These are phyloP conservation scores for Troides oblongomaculatus DNA, from an alignment of 2,888 invertebrate species.

Conservation along the genomic window DNA sequence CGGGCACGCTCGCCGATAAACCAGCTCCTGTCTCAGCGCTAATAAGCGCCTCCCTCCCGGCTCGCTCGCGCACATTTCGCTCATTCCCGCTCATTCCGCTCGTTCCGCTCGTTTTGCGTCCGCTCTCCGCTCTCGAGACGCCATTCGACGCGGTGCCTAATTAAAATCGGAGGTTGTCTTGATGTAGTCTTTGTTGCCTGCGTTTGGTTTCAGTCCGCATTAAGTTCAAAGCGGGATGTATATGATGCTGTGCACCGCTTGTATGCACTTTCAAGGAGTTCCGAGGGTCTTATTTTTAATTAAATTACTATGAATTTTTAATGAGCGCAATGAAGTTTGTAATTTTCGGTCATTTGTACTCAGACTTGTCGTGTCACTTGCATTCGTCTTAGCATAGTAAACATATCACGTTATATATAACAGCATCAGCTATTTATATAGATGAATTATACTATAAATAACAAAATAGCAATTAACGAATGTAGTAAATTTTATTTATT, in stretches of 20 bases:
- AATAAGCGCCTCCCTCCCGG: constrained; percentile 51
- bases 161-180: constrained; percentile 54
- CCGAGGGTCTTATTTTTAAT: constrained; percentile 7
- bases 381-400: neutral
- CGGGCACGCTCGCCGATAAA: constrained; percentile 64
- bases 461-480: too few relatives aligned
- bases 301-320: constrained; percentile 3
- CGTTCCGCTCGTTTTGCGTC: constrained; percentile 46
- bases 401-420: too few relatives aligned
- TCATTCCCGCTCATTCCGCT: constrained; percentile 31
- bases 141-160: constrained; percentile 58
- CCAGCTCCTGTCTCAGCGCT: constrained; percentile 43
- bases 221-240: constrained; percentile 27
- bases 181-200: constrained; percentile 37
- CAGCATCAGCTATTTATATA: too few relatives aligned
- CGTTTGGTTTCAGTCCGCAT: constrained; percentile 19
- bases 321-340: constrained; percentile 1
- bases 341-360: neutral
- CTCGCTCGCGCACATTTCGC: constrained; percentile 36
- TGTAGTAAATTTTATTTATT: too few relatives aligned
- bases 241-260: constrained; percentile 12
- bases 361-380: neutral
- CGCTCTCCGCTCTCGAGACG: constrained; percentile 38
- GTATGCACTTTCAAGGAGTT: constrained; percentile 19
- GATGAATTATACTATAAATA: too few relatives aligned